These are phyloP conservation scores for Clepsis dumicolana DNA, from an alignment of 2,888 invertebrate species.

Conservation along the genomic window DNA sequence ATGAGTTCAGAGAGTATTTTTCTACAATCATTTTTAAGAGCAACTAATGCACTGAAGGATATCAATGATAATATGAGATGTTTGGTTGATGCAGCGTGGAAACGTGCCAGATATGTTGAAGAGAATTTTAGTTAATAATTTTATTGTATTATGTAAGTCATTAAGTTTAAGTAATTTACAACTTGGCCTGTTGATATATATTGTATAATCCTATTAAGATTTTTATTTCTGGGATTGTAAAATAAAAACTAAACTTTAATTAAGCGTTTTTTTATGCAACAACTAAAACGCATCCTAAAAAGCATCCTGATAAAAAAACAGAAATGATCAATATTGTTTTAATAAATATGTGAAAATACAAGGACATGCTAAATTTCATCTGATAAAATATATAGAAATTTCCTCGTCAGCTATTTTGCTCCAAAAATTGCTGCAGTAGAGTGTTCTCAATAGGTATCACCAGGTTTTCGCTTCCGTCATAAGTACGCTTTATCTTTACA, in stretches of 20 bases:
- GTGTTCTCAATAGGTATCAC: conserved; percentile 91
- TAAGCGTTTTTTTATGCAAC: conserved; percentile 59
- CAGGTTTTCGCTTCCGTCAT: conserved; percentile 93
- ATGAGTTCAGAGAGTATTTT: conserved; percentile 84
- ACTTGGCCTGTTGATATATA: conserved; percentile 86
- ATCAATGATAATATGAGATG: conserved; percentile 75
- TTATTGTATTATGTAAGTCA: conserved; percentile 86
- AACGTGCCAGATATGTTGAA: conserved; percentile 85
- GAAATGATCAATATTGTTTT: conserved; percentile 9
- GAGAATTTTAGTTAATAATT: conserved; percentile 86
- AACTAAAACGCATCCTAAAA: not conserved
- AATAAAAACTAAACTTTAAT: conserved; percentile 80
- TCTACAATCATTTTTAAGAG: conserved; percentile 83
- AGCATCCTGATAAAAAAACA: not conserved
- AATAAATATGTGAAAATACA: conserved; percentile 31
- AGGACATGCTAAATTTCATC: conserved; percentile 5
- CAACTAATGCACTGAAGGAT: conserved; percentile 78
- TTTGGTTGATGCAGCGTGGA: conserved; percentile 82
- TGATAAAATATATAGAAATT: not conserved
- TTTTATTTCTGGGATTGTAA: conserved; percentile 86
- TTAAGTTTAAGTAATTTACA: conserved; percentile 87
- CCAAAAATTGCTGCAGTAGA: conserved; percentile 92
- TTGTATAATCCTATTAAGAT: conserved; percentile 85
- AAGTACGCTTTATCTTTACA: conserved; percentile 91
- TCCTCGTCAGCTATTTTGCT: conserved; percentile 75